Percentiles rank a stretch among this genome's conserved stretches.
These are phyloP conservation scores for Platysternon megacephalum DNA, from an alignment of 2,113 vertebrate species.

Conservation along the genomic window DNA sequence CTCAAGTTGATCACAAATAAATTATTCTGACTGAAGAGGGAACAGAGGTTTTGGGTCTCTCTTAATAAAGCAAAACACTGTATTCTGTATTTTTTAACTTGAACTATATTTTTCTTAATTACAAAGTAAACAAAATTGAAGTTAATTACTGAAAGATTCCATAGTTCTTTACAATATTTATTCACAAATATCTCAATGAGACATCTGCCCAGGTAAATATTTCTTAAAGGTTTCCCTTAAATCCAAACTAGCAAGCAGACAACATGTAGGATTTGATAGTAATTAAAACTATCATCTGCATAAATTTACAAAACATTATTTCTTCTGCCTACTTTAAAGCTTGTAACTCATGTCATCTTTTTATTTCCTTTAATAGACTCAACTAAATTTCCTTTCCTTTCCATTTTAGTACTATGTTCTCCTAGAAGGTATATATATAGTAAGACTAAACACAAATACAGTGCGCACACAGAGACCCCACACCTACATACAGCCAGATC, in stretches of 20 bases:
- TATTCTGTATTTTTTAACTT: constrained; percentile 1
- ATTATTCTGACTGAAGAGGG: neutral
- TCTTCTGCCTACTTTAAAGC: neutral
- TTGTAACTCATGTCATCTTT: neutral
- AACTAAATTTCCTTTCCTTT: neutral
- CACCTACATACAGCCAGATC: neutral
- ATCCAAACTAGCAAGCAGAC: constrained; percentile 19
- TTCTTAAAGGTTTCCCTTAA: constrained; percentile 50
- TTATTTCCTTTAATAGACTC: neutral
- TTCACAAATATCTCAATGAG: constrained; percentile 18
- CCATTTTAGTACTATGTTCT: neutral
- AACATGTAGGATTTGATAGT: constrained; percentile 1
- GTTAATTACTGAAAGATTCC: constrained; percentile 47
- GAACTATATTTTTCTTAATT: constrained; percentile 45
- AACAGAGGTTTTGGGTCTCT: neutral
- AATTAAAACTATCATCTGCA: constrained; percentile 9
- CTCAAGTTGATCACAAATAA: neutral
- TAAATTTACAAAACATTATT: constrained; percentile 17
- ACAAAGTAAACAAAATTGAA: constrained; percentile 21
- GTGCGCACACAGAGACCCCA: neutral
- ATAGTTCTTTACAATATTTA: constrained; percentile 33
- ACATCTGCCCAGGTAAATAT: constrained; percentile 48
- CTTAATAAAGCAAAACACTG: constrained; percentile 53
- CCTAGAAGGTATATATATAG: neutral
- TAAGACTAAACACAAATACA: neutral